Evolutionary conservation across 2,888 invertebrate species (phyloP).

Genomic region (Mythimna ferrago): DNA sequence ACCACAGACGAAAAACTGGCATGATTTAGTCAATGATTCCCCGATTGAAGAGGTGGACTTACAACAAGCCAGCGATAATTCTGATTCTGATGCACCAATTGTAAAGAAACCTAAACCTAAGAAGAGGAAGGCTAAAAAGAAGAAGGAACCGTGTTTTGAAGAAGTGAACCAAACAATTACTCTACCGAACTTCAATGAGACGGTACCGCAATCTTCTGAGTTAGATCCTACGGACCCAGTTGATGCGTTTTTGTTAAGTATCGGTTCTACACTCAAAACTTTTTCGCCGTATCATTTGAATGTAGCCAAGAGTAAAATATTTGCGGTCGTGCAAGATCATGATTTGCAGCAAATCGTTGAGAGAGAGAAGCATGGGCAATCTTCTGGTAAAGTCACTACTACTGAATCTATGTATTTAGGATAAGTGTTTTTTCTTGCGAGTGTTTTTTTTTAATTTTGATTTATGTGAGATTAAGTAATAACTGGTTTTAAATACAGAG

Average conservation of each 20-base stretch:
- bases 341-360: conserved; percentile 87
- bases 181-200: conserved; percentile 66
- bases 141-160: conserved; percentile 32
- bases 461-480: not conserved
- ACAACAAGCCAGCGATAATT: conserved; percentile 64
- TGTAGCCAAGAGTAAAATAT: conserved; percentile 87
- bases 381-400: conserved; percentile 71
- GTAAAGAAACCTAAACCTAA: conserved; percentile 55
- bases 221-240: conserved; percentile 82
- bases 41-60: not conserved
- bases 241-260: conserved; percentile 84
- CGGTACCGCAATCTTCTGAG: conserved; percentile 64
- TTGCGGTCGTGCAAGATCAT: conserved; percentile 85
- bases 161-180: conserved; percentile 65
- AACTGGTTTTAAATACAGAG: not conserved
- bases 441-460: not conserved
- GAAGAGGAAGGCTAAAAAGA: conserved; percentile 54
- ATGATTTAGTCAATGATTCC: conserved; percentile 22
- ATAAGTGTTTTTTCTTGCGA: not conserved
- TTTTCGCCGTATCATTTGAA: conserved; percentile 87
- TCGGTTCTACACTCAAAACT: conserved; percentile 83
- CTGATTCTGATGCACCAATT: conserved; percentile 67
- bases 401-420: conserved; percentile 55
- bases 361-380: conserved; percentile 65
- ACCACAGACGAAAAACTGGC: conserved; percentile 45